Evolutionary conservation across 2,797 vertebrate genomes (phyloP).

Genomic region (Chelon auratus): DNA sequence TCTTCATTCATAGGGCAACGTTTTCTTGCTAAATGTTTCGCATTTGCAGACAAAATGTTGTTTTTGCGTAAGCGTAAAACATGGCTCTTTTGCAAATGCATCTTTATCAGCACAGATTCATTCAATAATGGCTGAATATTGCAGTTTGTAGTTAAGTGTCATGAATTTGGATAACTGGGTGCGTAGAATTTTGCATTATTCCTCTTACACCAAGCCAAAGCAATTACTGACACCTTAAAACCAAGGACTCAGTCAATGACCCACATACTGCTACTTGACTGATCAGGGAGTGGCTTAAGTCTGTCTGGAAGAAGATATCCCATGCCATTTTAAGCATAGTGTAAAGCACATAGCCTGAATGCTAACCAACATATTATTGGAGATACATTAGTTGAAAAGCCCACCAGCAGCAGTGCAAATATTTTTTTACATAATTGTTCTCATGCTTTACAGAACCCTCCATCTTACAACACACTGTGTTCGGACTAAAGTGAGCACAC

Average conservation of each 20-base stretch:
- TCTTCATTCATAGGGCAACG: background rate
- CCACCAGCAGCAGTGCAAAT: no score
- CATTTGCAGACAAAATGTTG: background rate
- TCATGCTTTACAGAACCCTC: background rate
- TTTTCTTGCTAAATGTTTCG: background rate
- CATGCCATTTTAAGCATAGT: background rate
- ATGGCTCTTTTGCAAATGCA: background rate
- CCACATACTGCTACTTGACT: slow-evolving; percentile 26
- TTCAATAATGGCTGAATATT: background rate
- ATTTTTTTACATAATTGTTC: no score
- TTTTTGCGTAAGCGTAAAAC: background rate
- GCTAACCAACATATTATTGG: background rate
- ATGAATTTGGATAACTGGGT: background rate
- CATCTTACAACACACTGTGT: background rate
- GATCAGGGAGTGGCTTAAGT: slow-evolving; percentile 1
- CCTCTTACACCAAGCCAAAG: background rate
- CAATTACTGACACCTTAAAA: slow-evolving; percentile 1
- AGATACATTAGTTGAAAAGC: background rate
- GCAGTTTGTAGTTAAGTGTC: background rate
- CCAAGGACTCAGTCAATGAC: slow-evolving; percentile 19
- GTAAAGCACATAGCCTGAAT: background rate
- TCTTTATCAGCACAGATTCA: background rate
- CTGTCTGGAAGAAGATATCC: slow-evolving; percentile 12
- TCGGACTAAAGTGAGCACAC: background rate
- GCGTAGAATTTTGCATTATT: background rate